phyloP scores from a whole-genome alignment of 2,888 invertebrate species.

The Morpho achilles region DNA sequence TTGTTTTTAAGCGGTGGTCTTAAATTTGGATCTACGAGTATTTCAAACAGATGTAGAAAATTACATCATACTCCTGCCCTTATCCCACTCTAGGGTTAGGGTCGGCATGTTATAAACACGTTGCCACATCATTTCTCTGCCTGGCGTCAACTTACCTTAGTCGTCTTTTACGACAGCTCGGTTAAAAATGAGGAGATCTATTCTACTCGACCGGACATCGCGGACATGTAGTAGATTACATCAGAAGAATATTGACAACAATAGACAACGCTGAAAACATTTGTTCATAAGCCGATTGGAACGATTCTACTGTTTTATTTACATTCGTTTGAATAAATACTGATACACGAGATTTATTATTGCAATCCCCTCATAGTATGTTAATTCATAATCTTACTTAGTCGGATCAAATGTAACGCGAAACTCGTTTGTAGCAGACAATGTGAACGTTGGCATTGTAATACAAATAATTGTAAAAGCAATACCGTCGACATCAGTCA shows the following conservation, averaged over 20 bases:
- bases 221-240: slow-evolving; percentile 28
- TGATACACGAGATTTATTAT: slow-evolving; percentile 20
- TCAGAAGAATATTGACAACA: slow-evolving; percentile 12
- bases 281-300: background rate
- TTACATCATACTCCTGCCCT: slow-evolving; percentile 13
- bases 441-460: background rate
- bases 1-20: slow-evolving; percentile 61
- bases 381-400: slow-evolving; percentile 28
- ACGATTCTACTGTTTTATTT: slow-evolving; percentile 13
- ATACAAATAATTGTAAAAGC: background rate
- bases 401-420: slow-evolving; percentile 21
- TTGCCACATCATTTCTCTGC: too few species aligned
- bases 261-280: background rate
- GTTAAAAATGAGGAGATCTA: too few species aligned
- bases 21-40: slow-evolving; percentile 50
- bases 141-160: too few species aligned
- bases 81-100: too few species aligned
- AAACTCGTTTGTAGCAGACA: slow-evolving; percentile 7
- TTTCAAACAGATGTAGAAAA: slow-evolving; percentile 57
- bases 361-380: slow-evolving; percentile 23
- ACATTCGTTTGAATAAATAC: slow-evolving; percentile 21
- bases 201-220: too few species aligned
- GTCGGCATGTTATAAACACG: too few species aligned
- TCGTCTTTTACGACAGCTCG: too few species aligned
- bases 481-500: slow-evolving; percentile 36